Conservation (phyloP, 2,888 invertebrate genomes). For the Saturnia pavonia region DNA sequence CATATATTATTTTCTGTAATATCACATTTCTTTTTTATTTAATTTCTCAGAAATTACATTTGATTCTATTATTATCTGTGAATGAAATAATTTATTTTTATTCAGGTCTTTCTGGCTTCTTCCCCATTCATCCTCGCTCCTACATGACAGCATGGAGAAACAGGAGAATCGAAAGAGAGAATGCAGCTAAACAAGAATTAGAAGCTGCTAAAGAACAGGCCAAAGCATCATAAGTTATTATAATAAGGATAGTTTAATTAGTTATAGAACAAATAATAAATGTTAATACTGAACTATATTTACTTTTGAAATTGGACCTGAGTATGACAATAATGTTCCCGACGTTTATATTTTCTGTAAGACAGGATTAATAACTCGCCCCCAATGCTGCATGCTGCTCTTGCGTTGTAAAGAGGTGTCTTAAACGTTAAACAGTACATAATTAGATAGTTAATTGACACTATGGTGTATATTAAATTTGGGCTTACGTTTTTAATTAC, state of each 20-base stretch:
- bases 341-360: too few species aligned
- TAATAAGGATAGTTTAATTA: conserved; percentile 22
- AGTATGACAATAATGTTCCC: too few species aligned
- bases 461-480: too few species aligned
- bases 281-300: background rate
- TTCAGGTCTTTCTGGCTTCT: conserved; percentile 88
- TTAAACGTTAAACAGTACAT: too few species aligned
- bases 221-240: conserved; percentile 30
- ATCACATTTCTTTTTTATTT: too few species aligned
- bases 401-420: too few species aligned
- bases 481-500: too few species aligned
- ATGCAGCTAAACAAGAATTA: conserved; percentile 52
- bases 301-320: too few species aligned
- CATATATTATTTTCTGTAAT: too few species aligned
- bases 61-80: background rate
- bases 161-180: conserved; percentile 64
- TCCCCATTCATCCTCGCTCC: conserved; percentile 92
- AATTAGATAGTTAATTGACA: too few species aligned
- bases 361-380: too few species aligned
- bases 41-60: background rate
- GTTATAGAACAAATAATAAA: conserved; percentile 33
- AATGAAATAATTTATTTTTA: conserved; percentile 25
- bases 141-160: conserved; percentile 92
- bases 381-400: too few species aligned
- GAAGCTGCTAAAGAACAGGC: conserved; percentile 44